Conservation (phyloP, 2,113 vertebrate species). For the Aplodontia rufa region DNA sequence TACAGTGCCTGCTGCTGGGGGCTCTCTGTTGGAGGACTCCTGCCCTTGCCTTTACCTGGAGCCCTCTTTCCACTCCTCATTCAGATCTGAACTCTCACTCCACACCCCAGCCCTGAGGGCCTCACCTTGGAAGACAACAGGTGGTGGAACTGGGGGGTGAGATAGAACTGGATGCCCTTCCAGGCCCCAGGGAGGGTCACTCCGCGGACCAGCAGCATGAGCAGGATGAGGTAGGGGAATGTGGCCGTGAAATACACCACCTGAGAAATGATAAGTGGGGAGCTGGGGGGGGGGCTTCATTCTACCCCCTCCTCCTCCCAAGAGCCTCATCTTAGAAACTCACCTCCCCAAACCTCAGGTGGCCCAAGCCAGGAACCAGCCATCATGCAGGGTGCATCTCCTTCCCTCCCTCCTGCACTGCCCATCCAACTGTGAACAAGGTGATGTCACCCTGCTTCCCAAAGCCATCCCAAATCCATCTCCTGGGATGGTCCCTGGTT, state of each 20-base stretch:
- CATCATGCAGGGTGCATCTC: not conserved
- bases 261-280: constrained; percentile 62
- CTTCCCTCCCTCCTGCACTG: not conserved
- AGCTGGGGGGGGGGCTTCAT: not conserved
- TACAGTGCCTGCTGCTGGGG: not conserved
- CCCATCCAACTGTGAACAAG: not conserved
- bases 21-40: not conserved
- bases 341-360: not conserved
- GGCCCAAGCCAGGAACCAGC: not conserved
- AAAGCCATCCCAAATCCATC: not conserved
- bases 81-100: not conserved
- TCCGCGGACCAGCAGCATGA: constrained; percentile 88
- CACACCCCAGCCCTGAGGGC: rapidly evolving
- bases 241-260: constrained; percentile 91
- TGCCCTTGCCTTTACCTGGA: not conserved
- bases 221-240: constrained; percentile 89
- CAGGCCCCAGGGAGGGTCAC: constrained; percentile 89
- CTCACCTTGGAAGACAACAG: constrained; percentile 88
- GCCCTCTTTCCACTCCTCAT: not conserved
- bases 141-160: constrained; percentile 88
- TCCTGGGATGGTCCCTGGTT: not conserved
- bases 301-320: rapidly evolving
- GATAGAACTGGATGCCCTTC: constrained; percentile 89
- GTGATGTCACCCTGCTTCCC: not conserved
- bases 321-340: not conserved